Evolutionary conservation across 2,888 invertebrate species (phyloP).

Genomic region (Amaurobius ferox): DNA sequence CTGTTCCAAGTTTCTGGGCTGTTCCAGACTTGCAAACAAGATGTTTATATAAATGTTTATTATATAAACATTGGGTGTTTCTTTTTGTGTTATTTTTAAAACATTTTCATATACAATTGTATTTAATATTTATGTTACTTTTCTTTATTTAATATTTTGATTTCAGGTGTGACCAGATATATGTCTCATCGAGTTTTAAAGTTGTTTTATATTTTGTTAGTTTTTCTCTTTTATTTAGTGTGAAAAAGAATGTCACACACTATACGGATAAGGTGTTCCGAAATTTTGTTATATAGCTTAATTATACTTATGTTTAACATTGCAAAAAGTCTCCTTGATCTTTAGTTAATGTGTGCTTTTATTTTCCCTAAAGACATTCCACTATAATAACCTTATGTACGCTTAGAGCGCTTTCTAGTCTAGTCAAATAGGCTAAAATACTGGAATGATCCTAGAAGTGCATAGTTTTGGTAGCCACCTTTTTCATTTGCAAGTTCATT

Average conservation of each 20-base stretch:
- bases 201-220: slow-evolving; percentile 71
- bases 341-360: slow-evolving; percentile 44
- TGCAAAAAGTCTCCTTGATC: slow-evolving; percentile 35
- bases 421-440: slow-evolving; percentile 67
- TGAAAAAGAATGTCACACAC: slow-evolving; percentile 49
- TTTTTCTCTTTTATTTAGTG: slow-evolving; percentile 62
- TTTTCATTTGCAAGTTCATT: slow-evolving; percentile 23
- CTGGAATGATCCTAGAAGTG: slow-evolving; percentile 32
- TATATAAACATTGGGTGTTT: slow-evolving; percentile 29
- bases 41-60: slow-evolving; percentile 68
- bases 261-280: slow-evolving; percentile 54
- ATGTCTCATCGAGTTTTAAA: slow-evolving; percentile 71
- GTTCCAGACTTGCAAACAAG: slow-evolving; percentile 42
- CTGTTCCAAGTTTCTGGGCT: slow-evolving; percentile 35
- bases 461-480: slow-evolving; percentile 61
- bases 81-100: slow-evolving; percentile 68
- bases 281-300: slow-evolving; percentile 34
- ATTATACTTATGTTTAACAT: slow-evolving; percentile 47
- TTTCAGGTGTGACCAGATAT: slow-evolving; percentile 70
- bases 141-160: slow-evolving; percentile 67
- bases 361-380: slow-evolving; percentile 67
- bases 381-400: slow-evolving; percentile 43
- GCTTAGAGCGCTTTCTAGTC: slow-evolving; percentile 67
- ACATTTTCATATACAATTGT: slow-evolving; percentile 71
- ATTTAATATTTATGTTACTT: slow-evolving; percentile 69